Evolutionary conservation across 2,888 invertebrate species (phyloP), one percentile per base, ranked within the genome.

Genomic region (Hydraecia micacea): DNA sequence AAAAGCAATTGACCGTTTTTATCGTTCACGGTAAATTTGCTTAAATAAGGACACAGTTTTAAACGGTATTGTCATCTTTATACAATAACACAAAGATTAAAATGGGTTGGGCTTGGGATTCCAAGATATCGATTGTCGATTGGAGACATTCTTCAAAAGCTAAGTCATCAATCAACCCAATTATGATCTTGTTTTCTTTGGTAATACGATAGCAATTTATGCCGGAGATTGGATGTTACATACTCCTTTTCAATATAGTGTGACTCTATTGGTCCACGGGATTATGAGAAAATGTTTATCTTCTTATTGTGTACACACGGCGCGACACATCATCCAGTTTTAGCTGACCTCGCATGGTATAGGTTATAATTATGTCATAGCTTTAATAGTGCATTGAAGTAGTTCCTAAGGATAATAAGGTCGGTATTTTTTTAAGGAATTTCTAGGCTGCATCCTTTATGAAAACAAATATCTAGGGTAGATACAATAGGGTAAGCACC

Each of bases 141-240:
- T 55, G 55, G 58, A 75, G 39, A 66, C 68, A 73, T 76, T 86
- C 77, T 83, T 82, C 28, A 58, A 62, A 86, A 76, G 60, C 76
- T 86, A 73, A 83, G 69, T 76, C 83, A 82, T 83, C 83, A 70
- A 77, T 83, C 86, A 83, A 72, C 21, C 58, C 75, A 81, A 83
- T 82, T 86, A 66, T 36, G 63, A 62, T 49, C 69, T 73, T 76
- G 70, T 84, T 81, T 72, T 72, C 74, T 74, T 80, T 49, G 7
- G 72, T 81, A 86, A 83, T 58, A 32, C n/a, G 76, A 86, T 75
- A 75, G n/a, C 52, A 42, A 55, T 65, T 77, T 25, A 36, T 55
- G 67, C 15, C 18, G 32, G 18, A 18, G 46, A 63, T 77, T 42
- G 32, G 49, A 49, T 25, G 49, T 46, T 46, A 4, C 46, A 46